phyloP scores from a whole-genome alignment of 2,113 vertebrate genomes.

The Pycnonotus jocosus region DNA sequence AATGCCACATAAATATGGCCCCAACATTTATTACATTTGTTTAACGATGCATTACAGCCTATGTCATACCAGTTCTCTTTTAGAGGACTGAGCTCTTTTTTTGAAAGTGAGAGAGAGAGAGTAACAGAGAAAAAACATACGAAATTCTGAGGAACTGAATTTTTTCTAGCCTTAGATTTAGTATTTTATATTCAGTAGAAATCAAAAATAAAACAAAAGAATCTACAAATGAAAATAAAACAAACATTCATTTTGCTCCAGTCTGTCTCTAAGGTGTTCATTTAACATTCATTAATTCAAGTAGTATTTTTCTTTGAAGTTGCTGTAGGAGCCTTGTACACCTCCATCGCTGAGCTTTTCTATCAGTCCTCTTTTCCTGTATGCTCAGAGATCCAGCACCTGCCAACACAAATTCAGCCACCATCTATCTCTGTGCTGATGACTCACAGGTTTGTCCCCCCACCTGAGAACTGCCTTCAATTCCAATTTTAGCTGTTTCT shows the following conservation, averaged over 20 bases:
- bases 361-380: not conserved
- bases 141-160: not conserved
- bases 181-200: not conserved
- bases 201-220: not conserved
- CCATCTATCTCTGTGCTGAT: not conserved
- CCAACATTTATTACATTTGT: not conserved
- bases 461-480: not conserved
- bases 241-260: not conserved
- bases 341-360: not conserved
- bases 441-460: constrained; percentile 20
- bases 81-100: not conserved
- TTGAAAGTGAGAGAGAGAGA: not conserved
- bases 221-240: not conserved
- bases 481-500: constrained; percentile 12
- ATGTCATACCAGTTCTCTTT: not conserved
- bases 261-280: not conserved
- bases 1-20: not conserved
- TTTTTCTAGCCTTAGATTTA: not conserved
- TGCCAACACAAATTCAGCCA: constrained; percentile 10
- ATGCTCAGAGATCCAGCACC: not conserved
- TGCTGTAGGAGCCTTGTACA: not conserved
- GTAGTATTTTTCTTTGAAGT: not conserved
- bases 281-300: not conserved
- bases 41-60: not conserved
- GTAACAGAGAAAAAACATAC: not conserved